These are phyloP conservation scores for mouse (Mus musculus) DNA, from an alignment of 2,113 vertebrate genomes.

Conservation along the genomic window GRCm39 chr6:16727001-16727500, in stretches of 20 bases:
- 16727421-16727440: constrained; percentile 92
- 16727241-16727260: constrained; percentile 92
- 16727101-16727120: constrained; percentile 87
- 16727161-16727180: constrained; percentile 90
- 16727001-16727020: constrained; percentile 71
- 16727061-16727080: constrained; percentile 79
- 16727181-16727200: constrained; percentile 93
- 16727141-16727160: constrained; percentile 88
- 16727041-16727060: constrained; percentile 85
- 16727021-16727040: constrained; percentile 65
- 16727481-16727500: constrained; percentile 99
- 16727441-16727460: constrained; percentile 98
- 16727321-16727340: constrained; percentile 99
- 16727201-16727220: constrained; percentile 92
- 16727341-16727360: constrained; percentile 98
- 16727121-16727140: constrained; percentile 88
- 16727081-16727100: constrained; percentile 78
- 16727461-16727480: constrained; percentile 97
- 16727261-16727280: constrained; percentile 93
- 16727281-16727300: constrained; percentile 96
- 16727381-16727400: constrained; percentile 99
- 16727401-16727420: constrained; percentile 95
- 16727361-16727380: constrained; percentile 99
- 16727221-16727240: constrained; percentile 91
- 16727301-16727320: constrained; percentile 95